Base-by-base conservation (phyloP, 1,140 invertebrate species). In the Leptinotarsa defecta region DNA sequence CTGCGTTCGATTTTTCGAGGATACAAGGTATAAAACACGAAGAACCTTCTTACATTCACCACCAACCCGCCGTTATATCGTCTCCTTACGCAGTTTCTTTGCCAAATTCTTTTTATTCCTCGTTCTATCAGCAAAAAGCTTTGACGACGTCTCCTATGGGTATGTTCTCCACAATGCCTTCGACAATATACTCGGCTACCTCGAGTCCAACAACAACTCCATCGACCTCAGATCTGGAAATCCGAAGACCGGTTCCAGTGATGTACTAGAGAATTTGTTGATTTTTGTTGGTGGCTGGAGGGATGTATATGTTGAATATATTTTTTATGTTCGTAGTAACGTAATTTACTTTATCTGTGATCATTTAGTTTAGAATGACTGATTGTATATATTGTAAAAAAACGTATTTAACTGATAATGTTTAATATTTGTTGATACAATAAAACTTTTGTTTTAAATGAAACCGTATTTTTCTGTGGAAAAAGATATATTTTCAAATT, bases 61-160 rank as follows among this genome's bases (percentile, higher is more conserved):
- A 75, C 49, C 80, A 80, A 68, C 80, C 76, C 74, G 87, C 90
- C 49, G 85, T 91, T 2, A 87, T 89, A 13, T 82, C 85, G 24
- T 87, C 86, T 17, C 84, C 86, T 6, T 87, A 91, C 74, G 90
- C 89, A 76, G 34, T 43, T 43, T 90, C 89, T 74, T 89, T 92
- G 79, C 91, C 92, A 80, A 89, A 90, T 4, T 89, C 89, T 57
- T 86, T 90, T 67, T 91, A 91, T 84, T 89, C 90, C 2, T 88
- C 89, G 52, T 86, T 90, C 52, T 90, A 90, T 84, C 80, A 78
- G 57, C 77, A 79, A 34, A 84, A 83, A 73, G 83, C 82, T 48
- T 84, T 86, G 19, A 81, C 86, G 43, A 72, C 78, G 62, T 73
- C 85, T 48, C 87, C 85, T 6, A 85, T 85, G 52, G 80, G 81